A percentile compares a stretch with the other conserved stretches of the same genome.
phyloP scores from a whole-genome alignment of 2,113 vertebrate genomes.

The Ptychochromis oligacanthus region DNA sequence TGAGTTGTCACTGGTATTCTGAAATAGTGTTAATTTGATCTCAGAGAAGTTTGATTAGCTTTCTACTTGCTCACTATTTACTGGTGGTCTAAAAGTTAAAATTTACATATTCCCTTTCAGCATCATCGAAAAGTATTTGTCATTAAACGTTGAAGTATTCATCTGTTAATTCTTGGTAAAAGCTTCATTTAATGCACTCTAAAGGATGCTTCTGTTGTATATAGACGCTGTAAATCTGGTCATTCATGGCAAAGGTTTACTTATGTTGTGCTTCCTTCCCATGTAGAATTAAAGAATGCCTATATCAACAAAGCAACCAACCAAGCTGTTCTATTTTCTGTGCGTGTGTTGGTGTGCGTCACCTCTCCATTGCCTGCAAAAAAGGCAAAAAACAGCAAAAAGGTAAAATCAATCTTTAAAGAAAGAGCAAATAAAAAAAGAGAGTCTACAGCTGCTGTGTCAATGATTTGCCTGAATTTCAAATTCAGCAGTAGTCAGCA shows the following conservation, averaged over 20 bases:
- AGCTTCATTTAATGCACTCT: neutral
- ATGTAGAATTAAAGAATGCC: no score
- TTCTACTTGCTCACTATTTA: neutral
- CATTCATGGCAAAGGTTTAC: no score
- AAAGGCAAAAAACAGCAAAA: neutral
- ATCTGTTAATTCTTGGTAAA: neutral
- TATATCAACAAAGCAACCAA: accelerated
- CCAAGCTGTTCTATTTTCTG: neutral
- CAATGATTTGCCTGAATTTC: neutral
- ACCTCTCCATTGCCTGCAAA: neutral
- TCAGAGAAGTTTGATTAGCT: neutral
- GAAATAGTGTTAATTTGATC: neutral
- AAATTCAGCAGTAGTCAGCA: neutral
- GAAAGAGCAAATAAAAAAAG: neutral
- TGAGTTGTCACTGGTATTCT: neutral
- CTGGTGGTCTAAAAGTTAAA: neutral
- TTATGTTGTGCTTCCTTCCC: neutral
- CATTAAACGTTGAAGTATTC: neutral
- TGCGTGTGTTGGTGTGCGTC: neutral
- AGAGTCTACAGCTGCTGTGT: neutral
- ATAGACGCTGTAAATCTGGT: neutral
- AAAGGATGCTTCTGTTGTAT: neutral
- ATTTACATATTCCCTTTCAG: neutral
- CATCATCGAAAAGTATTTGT: neutral
- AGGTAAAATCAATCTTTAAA: neutral